Base-by-base conservation (phyloP, 2,797 vertebrate species). In the Hippocampus kuda region DNA sequence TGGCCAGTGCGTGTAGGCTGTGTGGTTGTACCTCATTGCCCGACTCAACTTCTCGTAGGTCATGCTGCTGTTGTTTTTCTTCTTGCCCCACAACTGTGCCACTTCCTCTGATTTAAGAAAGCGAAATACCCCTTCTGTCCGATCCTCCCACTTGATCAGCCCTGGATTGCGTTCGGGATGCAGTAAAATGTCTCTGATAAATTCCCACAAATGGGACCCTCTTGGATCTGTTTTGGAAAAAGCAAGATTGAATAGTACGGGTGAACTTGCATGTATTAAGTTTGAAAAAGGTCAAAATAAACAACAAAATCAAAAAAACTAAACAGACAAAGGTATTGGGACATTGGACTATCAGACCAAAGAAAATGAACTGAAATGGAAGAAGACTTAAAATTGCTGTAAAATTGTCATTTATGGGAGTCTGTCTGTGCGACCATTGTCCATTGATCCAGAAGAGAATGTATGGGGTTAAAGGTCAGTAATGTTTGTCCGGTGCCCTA, bases 21-120 rank as follows among this genome's bases (percentile, higher is more conserved):
- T 49, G n/a, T 13, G 65, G 4, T 1, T 18, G 9, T 79, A 99
- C 97, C 97, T 96, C 97, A 99, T 99, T 10, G 97, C 97, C 30
- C 97, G 91, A 83, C 97, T 99, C 75, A 99, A 94, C 76, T 99
- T 99, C 86, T 99, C 97, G 0, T 99, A 99, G 13, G 95, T 99
- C 97, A 99, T 99, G 83, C 95, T 98, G 84, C 92, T 97, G 86
- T 99, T 99, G 83, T 99, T 99, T 71, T 99, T 99, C 90, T 97
- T 99, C 85, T 95, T 98, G 22, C 97, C 97, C 97, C 97, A 99
- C 3, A 99, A 86, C 80, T 98, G 95, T 67, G 97, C 97, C 83
- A 99, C 97, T 0, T 96, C 97, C 77, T 99, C 97, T 0, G 97
- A 99, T 83, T 98, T 98, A 41, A 99, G 90, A 84, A 99, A 98